Percentiles rank a stretch among this genome's conserved stretches.
Conservation (phyloP, 2,797 vertebrate species). For the Pteropus rufus region DNA sequence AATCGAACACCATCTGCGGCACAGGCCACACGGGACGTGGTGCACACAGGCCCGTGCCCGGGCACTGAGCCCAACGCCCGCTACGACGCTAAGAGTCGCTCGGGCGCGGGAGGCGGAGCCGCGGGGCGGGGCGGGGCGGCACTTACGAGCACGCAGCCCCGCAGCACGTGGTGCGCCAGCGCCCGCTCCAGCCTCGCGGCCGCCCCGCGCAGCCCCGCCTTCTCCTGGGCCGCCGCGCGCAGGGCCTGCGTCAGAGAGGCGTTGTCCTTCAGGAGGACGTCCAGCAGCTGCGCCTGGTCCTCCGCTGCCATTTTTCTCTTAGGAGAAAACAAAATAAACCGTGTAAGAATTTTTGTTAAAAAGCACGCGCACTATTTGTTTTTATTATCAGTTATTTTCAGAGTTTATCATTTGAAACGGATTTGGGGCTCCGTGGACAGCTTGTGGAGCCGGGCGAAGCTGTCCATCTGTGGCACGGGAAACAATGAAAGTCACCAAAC, state of each 20-base stretch:
- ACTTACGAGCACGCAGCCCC: neutral
- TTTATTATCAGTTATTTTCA: neutral
- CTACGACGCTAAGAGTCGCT: too few relatives aligned
- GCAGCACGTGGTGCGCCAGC: constrained; percentile 71
- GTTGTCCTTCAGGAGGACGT: constrained; percentile 86
- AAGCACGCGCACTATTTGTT: neutral
- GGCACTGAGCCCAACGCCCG: neutral
- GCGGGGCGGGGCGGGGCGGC: too few relatives aligned
- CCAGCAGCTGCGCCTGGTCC: constrained; percentile 77
- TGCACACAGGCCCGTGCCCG: neutral
- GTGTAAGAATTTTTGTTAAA: neutral
- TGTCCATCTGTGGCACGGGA: neutral
- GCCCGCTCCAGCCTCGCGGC: constrained; percentile 78
- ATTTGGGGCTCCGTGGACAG: neutral
- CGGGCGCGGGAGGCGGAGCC: too few relatives aligned
- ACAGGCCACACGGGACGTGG: neutral
- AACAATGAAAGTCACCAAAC: neutral
- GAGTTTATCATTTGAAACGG: neutral
- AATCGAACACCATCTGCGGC: too few relatives aligned
- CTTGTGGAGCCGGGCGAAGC: neutral
- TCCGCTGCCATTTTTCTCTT: constrained; percentile 61
- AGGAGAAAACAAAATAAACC: neutral
- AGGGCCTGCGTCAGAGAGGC: constrained; percentile 82
- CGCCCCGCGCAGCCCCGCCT: constrained; percentile 81
- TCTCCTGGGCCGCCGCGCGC: constrained; percentile 82